A percentile compares a stretch with the other conserved stretches of the same genome.
phyloP scores from a whole-genome alignment of 64 coral and sea anemone species.

The Montipora capricornis region DNA sequence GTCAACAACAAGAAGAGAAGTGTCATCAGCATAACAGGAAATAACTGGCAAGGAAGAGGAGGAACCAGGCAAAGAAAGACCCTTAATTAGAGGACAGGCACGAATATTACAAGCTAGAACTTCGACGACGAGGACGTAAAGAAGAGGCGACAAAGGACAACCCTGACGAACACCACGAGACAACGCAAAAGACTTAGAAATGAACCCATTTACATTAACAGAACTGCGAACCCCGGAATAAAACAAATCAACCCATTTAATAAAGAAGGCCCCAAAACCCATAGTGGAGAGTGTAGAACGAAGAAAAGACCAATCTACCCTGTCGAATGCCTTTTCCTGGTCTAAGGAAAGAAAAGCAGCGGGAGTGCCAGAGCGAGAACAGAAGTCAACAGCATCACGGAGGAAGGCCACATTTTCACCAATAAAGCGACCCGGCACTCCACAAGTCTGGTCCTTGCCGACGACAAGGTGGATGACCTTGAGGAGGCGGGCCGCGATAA shows the following conservation, averaged over 20 bases:
- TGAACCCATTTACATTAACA: slow-evolving; percentile 29
- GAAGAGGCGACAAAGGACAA: slow-evolving; percentile 13
- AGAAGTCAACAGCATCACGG: neutral
- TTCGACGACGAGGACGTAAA: slow-evolving; percentile 33
- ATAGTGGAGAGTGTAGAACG: neutral
- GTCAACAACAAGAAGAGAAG: neutral
- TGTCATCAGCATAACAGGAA: slow-evolving; percentile 15
- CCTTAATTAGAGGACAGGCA: neutral
- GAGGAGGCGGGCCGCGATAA: neutral
- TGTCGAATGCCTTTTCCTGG: slow-evolving; percentile 67
- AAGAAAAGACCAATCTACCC: slow-evolving; percentile 35
- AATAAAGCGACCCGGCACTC: slow-evolving; percentile 32
- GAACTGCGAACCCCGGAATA: slow-evolving; percentile 15
- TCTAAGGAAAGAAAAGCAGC: neutral
- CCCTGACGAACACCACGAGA: slow-evolving; percentile 59
- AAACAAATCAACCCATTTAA: neutral
- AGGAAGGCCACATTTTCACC: slow-evolving; percentile 20
- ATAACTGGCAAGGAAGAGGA: neutral
- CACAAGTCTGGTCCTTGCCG: slow-evolving; percentile 12
- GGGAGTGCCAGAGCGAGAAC: neutral
- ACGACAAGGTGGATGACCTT: neutral
- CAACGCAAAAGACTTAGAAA: neutral
- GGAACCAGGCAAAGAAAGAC: neutral
- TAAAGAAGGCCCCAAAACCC: slow-evolving; percentile 16
- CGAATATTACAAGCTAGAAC: neutral